These are phyloP conservation scores for Taphrorychus bicolor DNA, from an alignment of 2,888 invertebrate species.

Conservation along the genomic window DNA sequence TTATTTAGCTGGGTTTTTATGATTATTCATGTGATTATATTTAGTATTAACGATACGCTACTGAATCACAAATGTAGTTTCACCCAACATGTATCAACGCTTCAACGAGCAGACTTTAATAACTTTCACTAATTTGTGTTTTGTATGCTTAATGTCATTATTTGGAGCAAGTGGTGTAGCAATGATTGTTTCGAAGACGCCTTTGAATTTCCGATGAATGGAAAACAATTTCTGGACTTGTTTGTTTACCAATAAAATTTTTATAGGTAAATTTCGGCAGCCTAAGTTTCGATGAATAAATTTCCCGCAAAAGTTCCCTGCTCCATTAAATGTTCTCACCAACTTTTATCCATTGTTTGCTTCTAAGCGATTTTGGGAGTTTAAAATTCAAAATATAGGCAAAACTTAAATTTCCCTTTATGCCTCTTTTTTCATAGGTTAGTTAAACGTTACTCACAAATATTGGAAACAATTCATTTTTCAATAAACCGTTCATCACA, in stretches of 20 bases:
- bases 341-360: background rate
- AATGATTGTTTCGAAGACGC: background rate
- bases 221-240: background rate
- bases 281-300: background rate
- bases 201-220: background rate
- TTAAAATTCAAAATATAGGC: background rate
- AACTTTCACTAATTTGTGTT: background rate
- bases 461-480: no score
- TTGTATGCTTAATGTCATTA: background rate
- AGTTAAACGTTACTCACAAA: no score
- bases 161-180: background rate
- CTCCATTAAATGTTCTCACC: background rate
- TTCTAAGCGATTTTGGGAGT: background rate
- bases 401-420: background rate
- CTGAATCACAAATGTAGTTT: background rate
- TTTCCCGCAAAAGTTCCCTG: background rate
- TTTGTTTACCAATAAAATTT: background rate
- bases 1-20: background rate
- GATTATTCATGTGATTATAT: background rate
- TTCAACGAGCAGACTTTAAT: background rate
- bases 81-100: background rate
- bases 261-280: background rate
- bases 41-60: background rate
- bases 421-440: background rate
- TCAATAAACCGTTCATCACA: no score